Base-by-base conservation (phyloP, 2,113 vertebrate genomes). In the Anguilla japonica region DNA sequence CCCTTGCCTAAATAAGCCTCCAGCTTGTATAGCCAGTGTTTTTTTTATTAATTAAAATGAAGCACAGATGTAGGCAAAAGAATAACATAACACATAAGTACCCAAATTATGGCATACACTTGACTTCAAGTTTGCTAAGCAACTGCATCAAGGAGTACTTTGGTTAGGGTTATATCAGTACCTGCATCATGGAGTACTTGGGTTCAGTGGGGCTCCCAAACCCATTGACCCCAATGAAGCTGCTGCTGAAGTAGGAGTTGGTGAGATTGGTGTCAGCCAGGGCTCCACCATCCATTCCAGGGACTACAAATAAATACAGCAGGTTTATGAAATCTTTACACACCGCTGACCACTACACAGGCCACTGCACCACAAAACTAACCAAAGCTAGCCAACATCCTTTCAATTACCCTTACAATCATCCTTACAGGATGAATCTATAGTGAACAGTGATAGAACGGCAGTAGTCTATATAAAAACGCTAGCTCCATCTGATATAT, bases 241-340 rank as follows among this genome's bases (percentile, higher is more conserved):
- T 99, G 96, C 97, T 99, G 94, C 98, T 99, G 93, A 99, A 99
- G 96, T 98, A 99, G 41, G 98, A 99, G 95, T 99, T 99, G 91
- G 98, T 97, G 82, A 99, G 97, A 96, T 95, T 96, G 88, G 96
- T 94, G 93, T 99, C 98, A 84, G 95, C 96, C 94, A 99, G 95
- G 86, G 95, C 94, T 88, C 96, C 93, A 20, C 96, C 96, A 90
- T 99, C 98, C 94, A 99, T 97, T 86, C 97, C 98, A 0, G 98
- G 96, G 95, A 99, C 98, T 99, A 91, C 86, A 88, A 43, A 16
- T 88, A 80, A 87, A 91, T 60, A 91, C 3, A 87, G 26, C 40
- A 56, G 39, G 18, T 29, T 20, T 84, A 82, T 5, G n/a, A 20
- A 34, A 2, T 67, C 60, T 22, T 67, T 26, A 67, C 20, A 5